Base-by-base conservation (phyloP, 2,888 invertebrate species). In the Druceiella hillmani region DNA sequence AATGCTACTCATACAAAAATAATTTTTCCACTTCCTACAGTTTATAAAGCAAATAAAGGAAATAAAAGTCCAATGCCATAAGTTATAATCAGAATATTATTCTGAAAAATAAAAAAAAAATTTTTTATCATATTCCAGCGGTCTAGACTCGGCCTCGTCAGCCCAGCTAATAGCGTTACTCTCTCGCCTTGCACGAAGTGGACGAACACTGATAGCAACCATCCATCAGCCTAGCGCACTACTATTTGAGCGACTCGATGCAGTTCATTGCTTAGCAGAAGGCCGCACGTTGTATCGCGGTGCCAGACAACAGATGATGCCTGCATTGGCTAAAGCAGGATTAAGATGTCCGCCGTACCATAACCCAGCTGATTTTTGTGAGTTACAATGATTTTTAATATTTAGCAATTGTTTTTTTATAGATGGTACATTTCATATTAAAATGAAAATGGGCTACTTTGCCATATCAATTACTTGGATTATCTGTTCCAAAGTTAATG, bases 301-400 rank as follows among this genome's bases (percentile, higher is more conserved):
- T 3, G 75, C 82, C 0, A 76, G 86, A 1, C 62, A 65, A 12
- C 75, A 78, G 20, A 64, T 97, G 17, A 64, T 95, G 25, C 85
- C 90, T 1, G 89, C 90, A 54, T 67, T 95, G 36, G 71, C 77
- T 4, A 76, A 76, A 6, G 77, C 88, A 22, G 86, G 82, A 9
- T 68, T 92, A 7, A 66, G 76, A 14, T 97, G 95, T 59, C 95
- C 95, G 2, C 75, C 87, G 11, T 95, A 92, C 56, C 94, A 95
- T 64, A 95, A 95, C 61, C 95, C 95, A 1, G 93, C 95, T 6
- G 95, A 95, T 69, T 95, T 88, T 64, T 74, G 93, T 93, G 69
- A 80, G 85, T 78, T 40, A 11, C 30, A 26, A 26, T 5, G n/a
- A n/a, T n/a, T n/a, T n/a, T n/a, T n/a, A n/a, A n/a, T n/a, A n/a